phyloP scores from a whole-genome alignment of 1,140 invertebrate genomes.

The Zaprionus davidi region DNA sequence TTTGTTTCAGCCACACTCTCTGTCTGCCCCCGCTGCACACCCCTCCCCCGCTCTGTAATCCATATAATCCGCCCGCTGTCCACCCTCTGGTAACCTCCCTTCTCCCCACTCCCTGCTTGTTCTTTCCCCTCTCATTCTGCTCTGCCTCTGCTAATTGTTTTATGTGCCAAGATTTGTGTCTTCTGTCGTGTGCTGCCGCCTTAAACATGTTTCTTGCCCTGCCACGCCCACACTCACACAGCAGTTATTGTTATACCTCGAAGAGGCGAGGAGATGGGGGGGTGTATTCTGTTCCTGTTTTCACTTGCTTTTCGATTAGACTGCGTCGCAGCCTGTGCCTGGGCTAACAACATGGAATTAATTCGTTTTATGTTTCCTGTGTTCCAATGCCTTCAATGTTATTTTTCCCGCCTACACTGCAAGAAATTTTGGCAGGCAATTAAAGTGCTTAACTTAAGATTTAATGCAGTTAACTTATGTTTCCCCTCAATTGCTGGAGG shows the following conservation, averaged over 20 bases:
- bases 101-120: neutral
- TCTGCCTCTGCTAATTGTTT: conserved; percentile 69
- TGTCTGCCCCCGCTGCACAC: neutral
- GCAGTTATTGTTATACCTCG: conserved; percentile 56
- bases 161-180: conserved; percentile 83
- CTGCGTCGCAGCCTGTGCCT: conserved; percentile 41
- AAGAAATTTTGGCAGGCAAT: neutral
- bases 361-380: conserved; percentile 82
- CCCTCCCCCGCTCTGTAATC: conserved; percentile 7
- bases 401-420: conserved; percentile 21
- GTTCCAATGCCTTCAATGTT: conserved; percentile 40
- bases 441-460: neutral
- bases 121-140: neutral
- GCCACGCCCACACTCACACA: conserved; percentile 56
- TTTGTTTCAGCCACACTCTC: conserved; percentile 62
- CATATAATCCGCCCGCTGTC: conserved; percentile 37
- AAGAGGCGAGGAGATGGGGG: neutral
- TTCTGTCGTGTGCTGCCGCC: conserved; percentile 66
- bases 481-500: too few species aligned
- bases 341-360: conserved; percentile 73
- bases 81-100: neutral
- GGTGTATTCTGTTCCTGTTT: conserved; percentile 47
- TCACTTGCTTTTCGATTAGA: conserved; percentile 82
- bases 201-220: conserved; percentile 64
- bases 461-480: too few species aligned